Conservation (phyloP, 2,797 vertebrate species). For the Paguma larvata region DNA sequence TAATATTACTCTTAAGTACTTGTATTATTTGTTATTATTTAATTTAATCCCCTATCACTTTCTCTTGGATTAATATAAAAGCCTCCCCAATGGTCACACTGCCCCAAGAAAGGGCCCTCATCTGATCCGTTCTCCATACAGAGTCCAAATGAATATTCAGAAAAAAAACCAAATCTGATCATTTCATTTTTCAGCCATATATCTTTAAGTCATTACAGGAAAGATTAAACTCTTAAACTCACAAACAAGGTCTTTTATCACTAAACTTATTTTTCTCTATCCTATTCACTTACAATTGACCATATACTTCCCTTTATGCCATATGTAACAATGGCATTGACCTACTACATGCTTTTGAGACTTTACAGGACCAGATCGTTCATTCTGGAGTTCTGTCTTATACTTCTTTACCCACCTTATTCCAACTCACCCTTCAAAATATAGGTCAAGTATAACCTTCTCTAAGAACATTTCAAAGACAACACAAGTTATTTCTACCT, state of each 20-base stretch:
- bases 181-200: background rate
- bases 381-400: background rate
- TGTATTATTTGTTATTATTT: background rate
- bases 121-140: background rate
- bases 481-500: background rate
- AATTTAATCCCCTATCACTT: background rate
- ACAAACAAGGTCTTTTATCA: background rate
- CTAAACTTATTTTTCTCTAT: background rate
- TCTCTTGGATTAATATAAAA: background rate
- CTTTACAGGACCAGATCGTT: background rate
- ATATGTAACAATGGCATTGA: background rate
- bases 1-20: background rate
- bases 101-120: fast-evolving
- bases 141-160: background rate
- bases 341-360: background rate
- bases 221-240: background rate
- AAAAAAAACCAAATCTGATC: background rate
- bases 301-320: background rate
- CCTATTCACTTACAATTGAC: background rate
- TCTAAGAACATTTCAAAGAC: background rate
- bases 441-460: background rate
- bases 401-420: background rate
- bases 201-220: background rate
- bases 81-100: fast-evolving
- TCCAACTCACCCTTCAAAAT: background rate